phyloP scores from a whole-genome alignment of 2,888 invertebrate species.

The Hydropsyche betteni region DNA sequence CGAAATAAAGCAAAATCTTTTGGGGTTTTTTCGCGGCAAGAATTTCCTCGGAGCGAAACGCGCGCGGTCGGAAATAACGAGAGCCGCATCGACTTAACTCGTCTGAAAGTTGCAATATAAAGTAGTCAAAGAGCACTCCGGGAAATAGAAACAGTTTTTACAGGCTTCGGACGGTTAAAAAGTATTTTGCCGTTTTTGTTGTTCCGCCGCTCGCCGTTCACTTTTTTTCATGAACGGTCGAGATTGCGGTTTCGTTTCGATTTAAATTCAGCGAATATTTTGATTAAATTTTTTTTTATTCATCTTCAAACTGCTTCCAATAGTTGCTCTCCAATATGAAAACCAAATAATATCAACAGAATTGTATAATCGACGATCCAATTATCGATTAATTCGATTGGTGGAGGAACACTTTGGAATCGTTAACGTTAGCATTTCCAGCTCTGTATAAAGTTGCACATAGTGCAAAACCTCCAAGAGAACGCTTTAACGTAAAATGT shows the following conservation, averaged over 20 bases:
- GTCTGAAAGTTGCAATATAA: constrained; percentile 41
- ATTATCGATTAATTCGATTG: no score
- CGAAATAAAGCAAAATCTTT: constrained; percentile 20
- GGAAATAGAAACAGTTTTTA: constrained; percentile 47
- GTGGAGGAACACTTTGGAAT: no score
- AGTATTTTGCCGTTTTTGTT: constrained; percentile 1
- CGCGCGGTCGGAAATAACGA: constrained; percentile 20
- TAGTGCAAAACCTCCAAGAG: no score
- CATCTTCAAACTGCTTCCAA: no score
- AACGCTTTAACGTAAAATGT: no score
- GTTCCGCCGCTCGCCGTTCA: background rate
- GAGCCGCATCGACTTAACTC: constrained; percentile 32
- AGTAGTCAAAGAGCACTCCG: constrained; percentile 43
- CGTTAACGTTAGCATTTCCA: no score
- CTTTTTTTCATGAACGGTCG: background rate
- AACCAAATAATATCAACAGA: no score
- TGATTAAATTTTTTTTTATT: no score
- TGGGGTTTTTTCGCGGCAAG: background rate
- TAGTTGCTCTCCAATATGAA: no score
- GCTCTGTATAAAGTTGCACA: no score
- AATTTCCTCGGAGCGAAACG: constrained; percentile 1
- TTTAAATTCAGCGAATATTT: no score
- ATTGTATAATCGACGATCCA: no score
- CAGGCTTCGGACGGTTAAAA: constrained; percentile 23
- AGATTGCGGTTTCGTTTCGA: background rate